phyloP scores from a whole-genome alignment of 2,113 vertebrate species.

The western clawed frog (Xenopus tropicalis) region UCB_Xtro_10.0 CM004444.2:128686501-128687000 shows the following conservation, averaged over 20 bases:
- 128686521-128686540: slow-evolving; percentile 10
- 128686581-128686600: slow-evolving; percentile 39
- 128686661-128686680: slow-evolving; percentile 22
- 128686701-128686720: no score
- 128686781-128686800: no score
- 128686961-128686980: slow-evolving; percentile 16
- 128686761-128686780: no score
- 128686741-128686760: no score
- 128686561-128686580: slow-evolving; percentile 17
- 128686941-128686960: slow-evolving; percentile 8
- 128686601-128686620: slow-evolving; percentile 28
- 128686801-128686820: no score
- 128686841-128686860: no score
- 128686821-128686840: no score
- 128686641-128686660: slow-evolving; percentile 32
- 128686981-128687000: slow-evolving; percentile 8
- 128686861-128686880: no score
- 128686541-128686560: slow-evolving; percentile 24
- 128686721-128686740: no score
- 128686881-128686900: no score
- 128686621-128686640: slow-evolving; percentile 35
- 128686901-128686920: no score
- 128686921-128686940: neutral
- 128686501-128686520: slow-evolving; percentile 25
- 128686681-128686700: neutral